Evolutionary conservation across 1,140 invertebrate species (phyloP).

Genomic region (Nasonia giraulti): DNA sequence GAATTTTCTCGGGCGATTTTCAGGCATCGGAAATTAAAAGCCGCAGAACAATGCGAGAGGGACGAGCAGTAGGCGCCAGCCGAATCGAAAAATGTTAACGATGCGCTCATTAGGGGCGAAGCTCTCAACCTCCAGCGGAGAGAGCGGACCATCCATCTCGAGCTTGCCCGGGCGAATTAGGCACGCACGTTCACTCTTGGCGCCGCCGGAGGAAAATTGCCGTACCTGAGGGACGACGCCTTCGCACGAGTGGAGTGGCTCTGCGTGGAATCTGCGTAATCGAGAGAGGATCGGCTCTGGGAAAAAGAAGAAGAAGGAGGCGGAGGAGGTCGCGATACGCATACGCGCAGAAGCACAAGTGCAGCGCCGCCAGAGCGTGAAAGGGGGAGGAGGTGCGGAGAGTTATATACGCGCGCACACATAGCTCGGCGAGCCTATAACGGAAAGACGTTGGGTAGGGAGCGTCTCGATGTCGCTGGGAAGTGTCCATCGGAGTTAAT

Average conservation of each 20-base stretch:
- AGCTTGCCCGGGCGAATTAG: too few species aligned
- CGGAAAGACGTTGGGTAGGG: slow-evolving; percentile 38
- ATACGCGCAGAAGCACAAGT: neutral
- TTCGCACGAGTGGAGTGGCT: neutral
- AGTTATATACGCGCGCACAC: slow-evolving; percentile 29
- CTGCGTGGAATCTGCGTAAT: neutral
- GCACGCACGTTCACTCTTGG: neutral
- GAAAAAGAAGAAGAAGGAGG: too few species aligned
- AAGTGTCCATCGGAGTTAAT: slow-evolving; percentile 66
- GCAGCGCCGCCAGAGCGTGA: slow-evolving; percentile 22
- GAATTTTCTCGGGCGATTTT: slow-evolving; percentile 33
- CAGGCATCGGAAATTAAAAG: neutral
- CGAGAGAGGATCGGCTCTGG: neutral
- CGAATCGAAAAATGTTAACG: neutral
- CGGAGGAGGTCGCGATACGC: too few species aligned
- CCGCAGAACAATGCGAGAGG: too few species aligned
- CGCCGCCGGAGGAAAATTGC: slow-evolving; percentile 18
- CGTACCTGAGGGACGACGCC: neutral
- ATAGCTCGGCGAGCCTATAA: neutral
- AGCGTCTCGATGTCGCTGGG: slow-evolving; percentile 29
- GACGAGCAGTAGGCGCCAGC: neutral
- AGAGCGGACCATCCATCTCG: too few species aligned
- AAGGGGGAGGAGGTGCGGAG: slow-evolving; percentile 52
- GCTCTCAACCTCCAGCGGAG: too few species aligned
- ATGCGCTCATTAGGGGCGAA: too few species aligned